Evolutionary conservation across 1,140 invertebrate species (phyloP).

Genomic region (Zaprionus gabonicus): DNA sequence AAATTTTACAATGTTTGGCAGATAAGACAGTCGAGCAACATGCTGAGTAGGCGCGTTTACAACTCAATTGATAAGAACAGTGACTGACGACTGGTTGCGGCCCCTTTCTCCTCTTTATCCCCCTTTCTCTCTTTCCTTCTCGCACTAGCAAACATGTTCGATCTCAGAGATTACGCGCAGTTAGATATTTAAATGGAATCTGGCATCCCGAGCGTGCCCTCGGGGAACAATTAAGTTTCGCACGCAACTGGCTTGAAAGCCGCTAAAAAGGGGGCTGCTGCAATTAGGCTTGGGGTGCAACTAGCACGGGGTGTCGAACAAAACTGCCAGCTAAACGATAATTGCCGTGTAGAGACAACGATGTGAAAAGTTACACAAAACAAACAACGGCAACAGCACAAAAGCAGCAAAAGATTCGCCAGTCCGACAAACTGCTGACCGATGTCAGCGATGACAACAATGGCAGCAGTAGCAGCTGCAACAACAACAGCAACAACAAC

Average conservation of each 20-base stretch:
- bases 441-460: not conserved
- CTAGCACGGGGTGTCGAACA: constrained; percentile 49
- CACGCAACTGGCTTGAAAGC: constrained; percentile 35
- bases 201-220: not conserved
- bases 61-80: not conserved
- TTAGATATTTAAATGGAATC: not conserved
- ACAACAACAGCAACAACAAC: not conserved
- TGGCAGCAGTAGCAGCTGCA: not conserved
- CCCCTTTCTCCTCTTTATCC: not conserved
- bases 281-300: constrained; percentile 27
- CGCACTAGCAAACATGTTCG: not conserved
- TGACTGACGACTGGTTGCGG: not conserved
- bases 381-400: constrained; percentile 30
- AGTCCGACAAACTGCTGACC: constrained; percentile 3
- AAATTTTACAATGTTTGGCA: not conserved
- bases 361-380: constrained; percentile 73
- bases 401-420: not conserved
- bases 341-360: constrained; percentile 49
- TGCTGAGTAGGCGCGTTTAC: not conserved
- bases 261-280: constrained; percentile 35
- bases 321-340: constrained; percentile 55
- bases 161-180: not conserved
- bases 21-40: not conserved
- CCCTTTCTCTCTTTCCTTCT: not conserved
- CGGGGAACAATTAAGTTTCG: not conserved